These are phyloP conservation scores for Philotrypesis tridentata DNA, from an alignment of 1,140 invertebrate genomes.

Conservation along the genomic window DNA sequence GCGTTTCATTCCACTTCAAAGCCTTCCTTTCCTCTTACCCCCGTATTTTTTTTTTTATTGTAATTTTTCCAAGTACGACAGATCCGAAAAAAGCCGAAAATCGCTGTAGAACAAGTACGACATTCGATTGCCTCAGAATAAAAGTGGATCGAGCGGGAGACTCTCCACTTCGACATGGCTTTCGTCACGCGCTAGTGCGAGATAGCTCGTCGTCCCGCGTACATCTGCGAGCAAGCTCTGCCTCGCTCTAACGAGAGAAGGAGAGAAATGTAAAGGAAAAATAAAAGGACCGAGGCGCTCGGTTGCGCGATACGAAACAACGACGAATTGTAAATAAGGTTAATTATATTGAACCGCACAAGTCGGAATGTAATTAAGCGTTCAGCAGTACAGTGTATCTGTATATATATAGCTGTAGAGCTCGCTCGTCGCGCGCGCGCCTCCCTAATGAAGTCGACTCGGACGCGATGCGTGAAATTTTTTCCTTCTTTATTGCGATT, in stretches of 20 bases:
- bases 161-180: neutral
- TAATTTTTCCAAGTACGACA: no score
- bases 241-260: no score
- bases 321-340: slow-evolving; percentile 45
- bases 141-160: neutral
- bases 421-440: neutral
- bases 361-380: slow-evolving; percentile 39
- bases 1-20: neutral
- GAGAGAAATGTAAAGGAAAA: no score
- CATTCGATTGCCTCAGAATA: neutral
- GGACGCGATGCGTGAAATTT: slow-evolving; percentile 36
- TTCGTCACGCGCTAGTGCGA: neutral
- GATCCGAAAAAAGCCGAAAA: no score
- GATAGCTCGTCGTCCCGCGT: neutral
- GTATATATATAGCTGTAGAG: neutral
- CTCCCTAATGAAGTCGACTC: neutral
- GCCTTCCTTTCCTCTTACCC: slow-evolving; percentile 10
- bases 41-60: neutral
- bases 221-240: neutral
- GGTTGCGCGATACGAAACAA: slow-evolving; percentile 4
- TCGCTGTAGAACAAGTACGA: no score
- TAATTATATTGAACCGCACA: slow-evolving; percentile 40
- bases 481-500: slow-evolving; percentile 34
- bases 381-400: no score
- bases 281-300: neutral